These are phyloP conservation scores for Microtus ochrogaster DNA, from an alignment of 2,113 vertebrate genomes.

Conservation along the genomic window DNA sequence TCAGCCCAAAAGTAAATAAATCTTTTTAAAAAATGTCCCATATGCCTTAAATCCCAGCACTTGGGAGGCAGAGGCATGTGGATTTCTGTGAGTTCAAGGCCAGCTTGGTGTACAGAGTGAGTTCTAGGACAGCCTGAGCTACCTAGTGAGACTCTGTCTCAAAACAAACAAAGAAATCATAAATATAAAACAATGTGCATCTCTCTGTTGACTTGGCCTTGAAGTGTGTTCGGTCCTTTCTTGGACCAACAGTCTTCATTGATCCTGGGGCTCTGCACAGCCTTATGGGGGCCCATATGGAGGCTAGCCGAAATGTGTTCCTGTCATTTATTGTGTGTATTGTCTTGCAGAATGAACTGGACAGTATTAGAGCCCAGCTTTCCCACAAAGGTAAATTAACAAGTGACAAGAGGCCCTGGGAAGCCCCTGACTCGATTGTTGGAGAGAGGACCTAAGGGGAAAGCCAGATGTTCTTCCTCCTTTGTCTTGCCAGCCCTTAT, in stretches of 20 bases:
- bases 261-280: neutral
- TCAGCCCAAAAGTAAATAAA: neutral
- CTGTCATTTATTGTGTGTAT: conserved; percentile 62
- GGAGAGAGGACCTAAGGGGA: neutral
- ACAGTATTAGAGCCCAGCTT: conserved; percentile 89
- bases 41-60: neutral
- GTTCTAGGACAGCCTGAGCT: neutral
- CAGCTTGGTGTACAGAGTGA: neutral
- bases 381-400: conserved; percentile 91
- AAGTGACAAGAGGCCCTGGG: neutral
- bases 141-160: neutral
- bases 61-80: neutral
- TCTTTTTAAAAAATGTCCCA: neutral
- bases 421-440: neutral
- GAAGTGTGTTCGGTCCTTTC: neutral
- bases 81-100: neutral
- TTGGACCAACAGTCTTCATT: neutral
- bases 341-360: conserved; percentile 94
- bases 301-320: neutral
- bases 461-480: neutral
- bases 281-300: neutral
- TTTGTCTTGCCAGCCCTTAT: conserved; percentile 23
- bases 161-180: neutral
- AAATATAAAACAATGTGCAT: neutral
- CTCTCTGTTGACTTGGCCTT: neutral